Base-by-base conservation (phyloP, 1,140 invertebrate genomes). In the Potamilus streckersoni region DNA sequence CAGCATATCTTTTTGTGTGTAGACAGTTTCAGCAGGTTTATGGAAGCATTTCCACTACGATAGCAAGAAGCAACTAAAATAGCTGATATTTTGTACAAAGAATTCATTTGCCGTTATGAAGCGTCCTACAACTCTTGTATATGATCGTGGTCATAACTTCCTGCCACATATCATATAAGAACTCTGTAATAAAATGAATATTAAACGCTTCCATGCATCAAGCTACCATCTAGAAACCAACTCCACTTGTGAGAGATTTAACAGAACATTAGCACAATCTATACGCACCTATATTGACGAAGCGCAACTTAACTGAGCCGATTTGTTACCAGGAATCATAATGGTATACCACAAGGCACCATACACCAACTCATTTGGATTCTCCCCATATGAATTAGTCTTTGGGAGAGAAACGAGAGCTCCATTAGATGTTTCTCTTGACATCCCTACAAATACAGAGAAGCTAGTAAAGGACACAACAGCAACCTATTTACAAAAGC, bases 141-240 rank as follows among this genome's bases (percentile, higher is more conserved):
- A 70, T 69, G 78, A 82, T 57, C 14, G 80, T 56, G 79, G 80
- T 19, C 72, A 63, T 60, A 79, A 83, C 59, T 83, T 83, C 68
- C 62, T 82, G 68, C 76, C 69, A 12, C 75, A 80, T 38, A 56
- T 84, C 17, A 73, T 84, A 15, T 69, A 62, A 61, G 79, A 76
- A 55, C 64, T 84, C 5, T 82, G 82, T 76, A 79, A 82, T 49
- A 20, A 83, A 20, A 83, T 83, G 66, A 63, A 82, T 49, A 76
- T 83, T 38, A 80, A 73, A 61, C 56, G 80, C 27, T 65, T 73
- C 19, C 64, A 74, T 62, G 80, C 82, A 59, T 82, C 77, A n/a
- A 65, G 62, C 57, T 84, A 81, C 65, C 83, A 84, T 74, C 81
- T 81, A 17, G 74, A 80, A 64, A 73, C 76, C 55, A 84, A 84